Evolutionary conservation across 1,140 invertebrate species (phyloP).

Genomic region (Danaus melanippus): DNA sequence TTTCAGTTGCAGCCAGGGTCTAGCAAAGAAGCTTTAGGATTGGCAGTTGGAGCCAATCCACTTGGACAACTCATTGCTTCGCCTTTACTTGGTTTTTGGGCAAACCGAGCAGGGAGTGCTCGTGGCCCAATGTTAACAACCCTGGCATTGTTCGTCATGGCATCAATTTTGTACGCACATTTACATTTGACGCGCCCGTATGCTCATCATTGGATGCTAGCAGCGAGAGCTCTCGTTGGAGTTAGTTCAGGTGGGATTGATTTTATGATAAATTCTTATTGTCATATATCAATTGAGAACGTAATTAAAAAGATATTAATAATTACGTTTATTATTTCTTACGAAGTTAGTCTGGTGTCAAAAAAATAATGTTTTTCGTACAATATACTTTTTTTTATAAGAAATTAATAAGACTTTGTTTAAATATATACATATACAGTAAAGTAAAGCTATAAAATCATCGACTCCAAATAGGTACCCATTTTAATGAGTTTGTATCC

Average conservation of each 20-base stretch:
- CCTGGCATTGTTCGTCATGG: constrained; percentile 80
- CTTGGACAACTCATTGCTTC: constrained; percentile 91
- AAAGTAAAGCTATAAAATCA: too few species aligned
- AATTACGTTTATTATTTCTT: too few species aligned
- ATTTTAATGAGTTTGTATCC: too few species aligned
- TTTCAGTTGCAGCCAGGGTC: constrained; percentile 82
- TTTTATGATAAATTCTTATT: not conserved
- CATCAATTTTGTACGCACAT: constrained; percentile 86
- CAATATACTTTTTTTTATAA: too few species aligned
- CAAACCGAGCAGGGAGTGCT: constrained; percentile 80
- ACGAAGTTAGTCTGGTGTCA: too few species aligned
- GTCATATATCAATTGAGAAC: not conserved
- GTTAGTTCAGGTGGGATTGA: constrained; percentile 83
- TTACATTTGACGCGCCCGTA: constrained; percentile 77
- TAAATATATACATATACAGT: too few species aligned
- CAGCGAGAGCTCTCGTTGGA: constrained; percentile 85
- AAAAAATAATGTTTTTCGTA: too few species aligned
- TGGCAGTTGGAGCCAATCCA: constrained; percentile 90
- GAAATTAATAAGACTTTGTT: too few species aligned
- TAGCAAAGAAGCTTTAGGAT: constrained; percentile 87
- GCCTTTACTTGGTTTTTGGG: constrained; percentile 89
- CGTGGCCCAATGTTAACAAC: constrained; percentile 82
- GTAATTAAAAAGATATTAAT: constrained; percentile 2
- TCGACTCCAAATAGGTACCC: too few species aligned
- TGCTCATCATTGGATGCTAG: constrained; percentile 81